Evolutionary conservation across 2,113 vertebrate genomes (phyloP), one percentile per base, ranked within the genome.

Genomic region (Theristicus caerulescens): DNA sequence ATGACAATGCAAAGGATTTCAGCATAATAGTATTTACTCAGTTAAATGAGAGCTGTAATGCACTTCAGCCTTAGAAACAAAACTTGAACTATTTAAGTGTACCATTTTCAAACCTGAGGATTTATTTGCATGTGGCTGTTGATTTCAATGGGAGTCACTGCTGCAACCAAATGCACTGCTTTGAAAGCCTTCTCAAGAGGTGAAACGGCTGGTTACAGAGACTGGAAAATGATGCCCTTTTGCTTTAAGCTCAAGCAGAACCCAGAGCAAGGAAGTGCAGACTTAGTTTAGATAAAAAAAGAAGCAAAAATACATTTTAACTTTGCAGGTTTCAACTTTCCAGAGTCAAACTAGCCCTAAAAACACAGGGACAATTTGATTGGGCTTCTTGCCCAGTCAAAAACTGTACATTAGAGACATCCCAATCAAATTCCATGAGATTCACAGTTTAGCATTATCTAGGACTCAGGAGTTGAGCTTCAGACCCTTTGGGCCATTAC

Each of bases 11-110:
- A 91, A 89, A 94, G 78, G 74, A 82, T 86, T 94, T 89, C 77
- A 82, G 81, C 70, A 36, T 65, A 90, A 94, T 73, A 42, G 61
- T 91, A 91, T 96, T 97, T 97, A 94, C 78, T 80, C 86, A 91
- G 78, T 73, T 91, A 95, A 94, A 87, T 77, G 91, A 87, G 89
- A 90, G 70, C 81, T 96, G 70, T 34, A 55, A 95, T 29, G 74
- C 42, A 72, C 94, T 94, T 92, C 93, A 96, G 86, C 62, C 64
- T 73, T 26, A 49, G 95, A 85, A 93, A 94, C 54, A 94, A 94
- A 95, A 85, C 74, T 76, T 62, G 36, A 89, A 79, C 58, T 80
- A 19, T 82, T 31, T 25, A 79, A 95, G 78, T 38, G 73, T 27
- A 82, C 36, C 0, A 0, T 76, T 93, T 89, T 79, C 73, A 69